These are phyloP conservation scores for Ctenodactylus gundi DNA, from an alignment of 2,113 vertebrate genomes.

Conservation along the genomic window DNA sequence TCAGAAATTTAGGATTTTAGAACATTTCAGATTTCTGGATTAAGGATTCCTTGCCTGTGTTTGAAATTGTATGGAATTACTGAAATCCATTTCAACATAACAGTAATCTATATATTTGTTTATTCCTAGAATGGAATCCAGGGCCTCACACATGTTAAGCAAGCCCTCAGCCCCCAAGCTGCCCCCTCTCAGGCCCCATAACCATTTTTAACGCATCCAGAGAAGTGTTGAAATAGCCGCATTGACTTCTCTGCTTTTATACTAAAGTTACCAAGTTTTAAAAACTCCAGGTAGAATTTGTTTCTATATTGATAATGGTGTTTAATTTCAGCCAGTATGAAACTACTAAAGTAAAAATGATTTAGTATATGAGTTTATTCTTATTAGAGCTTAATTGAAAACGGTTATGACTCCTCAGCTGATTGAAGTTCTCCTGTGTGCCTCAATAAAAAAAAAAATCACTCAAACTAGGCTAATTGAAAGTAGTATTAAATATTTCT, in stretches of 20 bases:
- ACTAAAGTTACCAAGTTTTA: neutral
- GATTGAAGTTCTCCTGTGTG: conserved; percentile 24
- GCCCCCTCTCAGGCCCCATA: neutral
- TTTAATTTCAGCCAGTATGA: conserved; percentile 1
- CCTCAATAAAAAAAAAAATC: conserved; percentile 25
- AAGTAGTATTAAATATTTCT: conserved; percentile 30
- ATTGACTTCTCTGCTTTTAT: neutral
- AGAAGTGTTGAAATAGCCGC: neutral
- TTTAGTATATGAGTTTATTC: neutral
- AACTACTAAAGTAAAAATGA: neutral
- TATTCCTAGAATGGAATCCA: neutral
- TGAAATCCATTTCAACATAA: neutral
- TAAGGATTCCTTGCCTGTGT: neutral
- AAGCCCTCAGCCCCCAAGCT: neutral
- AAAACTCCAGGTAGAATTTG: no score
- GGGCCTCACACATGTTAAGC: neutral
- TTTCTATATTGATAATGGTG: neutral
- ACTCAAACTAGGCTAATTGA: conserved; percentile 27
- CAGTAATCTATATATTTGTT: neutral
- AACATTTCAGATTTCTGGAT: neutral
- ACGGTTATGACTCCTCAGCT: neutral
- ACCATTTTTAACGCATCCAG: neutral
- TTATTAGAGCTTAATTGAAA: conserved; percentile 37
- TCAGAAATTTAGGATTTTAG: neutral
- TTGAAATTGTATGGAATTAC: neutral